Base-by-base conservation (phyloP, 2,113 vertebrate genomes). In the Pelecanoides urinatrix region DNA sequence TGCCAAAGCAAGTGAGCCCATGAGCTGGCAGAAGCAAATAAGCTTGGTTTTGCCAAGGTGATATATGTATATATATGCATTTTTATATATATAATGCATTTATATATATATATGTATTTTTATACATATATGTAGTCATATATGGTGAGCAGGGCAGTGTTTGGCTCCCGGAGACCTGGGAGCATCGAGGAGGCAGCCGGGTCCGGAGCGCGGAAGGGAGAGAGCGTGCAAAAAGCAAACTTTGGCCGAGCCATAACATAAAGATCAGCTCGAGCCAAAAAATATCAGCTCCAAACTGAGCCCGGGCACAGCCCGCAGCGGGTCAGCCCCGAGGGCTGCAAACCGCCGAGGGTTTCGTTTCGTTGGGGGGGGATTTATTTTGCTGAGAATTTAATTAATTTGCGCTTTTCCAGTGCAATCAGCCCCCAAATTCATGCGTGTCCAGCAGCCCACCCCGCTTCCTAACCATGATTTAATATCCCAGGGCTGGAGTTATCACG, bases 231-330 rank as follows among this genome's bases (percentile, higher is more conserved):
- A 75, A 93, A 72, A 8, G 27, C 62, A 44, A 87, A 53, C 44
- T 76, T 52, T 4, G 10, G 20, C 67, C 0, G 0, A 83, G 40
- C 25, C 26, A 16, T 38, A 70, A 47, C 3, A 52, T 9, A 62
- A 66, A 67, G 15, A 83, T 47, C 14, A 0, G 4, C 81, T 49
- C 0, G 0, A 89, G 70, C 50, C 87, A 81, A 93, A 88, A 95
- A 71, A 56, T 25, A 74, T 8, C 55, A 20, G 30, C 53, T 80
- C 71, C 49, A 44, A 76, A 49, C 7, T 0, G 1, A 71, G 58
- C 52, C 44, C 0, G 0, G 42, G 32, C 86, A 34, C 17, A 1
- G 19, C 50, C 34, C 5, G 1, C 29, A 16, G 22, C 4, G 1
- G 50, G 15, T 42, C 86, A 67, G n/a, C 42, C 42, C 59, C 1